These are phyloP conservation scores for Drosophila elegans DNA, from an alignment of 1,140 invertebrate species.

Conservation along the genomic window DNA sequence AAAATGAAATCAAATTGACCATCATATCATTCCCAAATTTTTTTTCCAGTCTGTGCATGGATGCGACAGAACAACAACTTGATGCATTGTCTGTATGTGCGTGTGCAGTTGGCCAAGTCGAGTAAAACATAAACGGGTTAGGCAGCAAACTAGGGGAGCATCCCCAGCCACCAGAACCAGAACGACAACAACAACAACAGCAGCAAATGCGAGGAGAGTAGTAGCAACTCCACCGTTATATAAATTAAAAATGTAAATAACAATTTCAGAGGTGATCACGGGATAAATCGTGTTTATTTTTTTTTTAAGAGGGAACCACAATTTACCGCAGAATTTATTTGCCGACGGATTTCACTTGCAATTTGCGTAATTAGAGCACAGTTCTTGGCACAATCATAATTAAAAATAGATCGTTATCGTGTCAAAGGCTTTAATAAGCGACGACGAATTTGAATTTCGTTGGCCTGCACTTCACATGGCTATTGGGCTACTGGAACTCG, in stretches of 20 bases:
- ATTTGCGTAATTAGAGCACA: conserved; percentile 47
- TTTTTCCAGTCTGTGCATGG: conserved; percentile 15
- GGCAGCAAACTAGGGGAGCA: conserved; percentile 49
- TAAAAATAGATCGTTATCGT: conserved; percentile 47
- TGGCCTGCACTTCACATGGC: conserved; percentile 61
- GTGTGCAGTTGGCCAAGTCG: conserved; percentile 65
- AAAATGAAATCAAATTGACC: too few species aligned
- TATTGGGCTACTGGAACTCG: not conserved
- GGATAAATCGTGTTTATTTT: conserved; percentile 13
- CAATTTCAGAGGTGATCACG: conserved; percentile 28
- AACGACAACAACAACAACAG: conserved; percentile 50
- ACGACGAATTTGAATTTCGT: conserved; percentile 14
- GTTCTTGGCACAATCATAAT: conserved; percentile 34
- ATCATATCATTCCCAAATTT: not conserved
- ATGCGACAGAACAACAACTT: conserved; percentile 56
- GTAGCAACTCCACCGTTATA: conserved; percentile 44
- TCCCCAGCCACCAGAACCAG: conserved; percentile 34
- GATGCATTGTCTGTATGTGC: conserved; percentile 71
- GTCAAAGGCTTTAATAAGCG: conserved; percentile 51
- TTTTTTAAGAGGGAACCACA: not conserved
- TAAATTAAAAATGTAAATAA: conserved; percentile 59
- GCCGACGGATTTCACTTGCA: conserved; percentile 46
- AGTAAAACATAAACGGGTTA: conserved; percentile 78
- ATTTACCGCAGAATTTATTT: conserved; percentile 39
- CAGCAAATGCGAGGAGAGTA: conserved; percentile 14